These are phyloP conservation scores for Harpagoxenus sublaevis DNA, from an alignment of 2,888 invertebrate genomes.

Conservation along the genomic window DNA sequence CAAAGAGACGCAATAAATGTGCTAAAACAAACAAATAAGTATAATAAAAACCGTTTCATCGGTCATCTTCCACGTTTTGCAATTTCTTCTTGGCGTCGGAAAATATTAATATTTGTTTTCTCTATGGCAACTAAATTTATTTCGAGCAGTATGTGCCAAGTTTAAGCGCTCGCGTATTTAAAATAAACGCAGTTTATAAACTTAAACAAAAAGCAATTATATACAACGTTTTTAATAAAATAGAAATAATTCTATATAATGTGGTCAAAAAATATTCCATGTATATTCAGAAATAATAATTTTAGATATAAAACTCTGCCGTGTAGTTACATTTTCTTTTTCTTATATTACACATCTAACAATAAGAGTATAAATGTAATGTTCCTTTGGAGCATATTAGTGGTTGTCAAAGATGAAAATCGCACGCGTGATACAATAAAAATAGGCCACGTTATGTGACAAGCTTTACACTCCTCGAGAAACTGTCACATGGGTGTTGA, in stretches of 20 bases:
- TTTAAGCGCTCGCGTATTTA: not conserved
- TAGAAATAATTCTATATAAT: not conserved
- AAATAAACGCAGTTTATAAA: conserved; percentile 23
- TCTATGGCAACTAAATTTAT: conserved; percentile 23
- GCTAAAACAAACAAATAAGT: not conserved
- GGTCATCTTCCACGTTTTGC: not conserved
- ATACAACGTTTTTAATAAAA: not conserved
- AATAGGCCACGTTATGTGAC: conserved; percentile 40
- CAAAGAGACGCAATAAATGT: not conserved
- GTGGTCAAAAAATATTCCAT: not conserved
- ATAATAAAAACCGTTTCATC: not conserved
- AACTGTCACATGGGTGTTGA: conserved; percentile 40
- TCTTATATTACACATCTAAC: not conserved
- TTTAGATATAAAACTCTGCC: not conserved
- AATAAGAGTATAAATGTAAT: not conserved
- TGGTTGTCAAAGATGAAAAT: conserved; percentile 33
- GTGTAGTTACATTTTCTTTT: not conserved
- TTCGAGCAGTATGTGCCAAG: conserved; percentile 21
- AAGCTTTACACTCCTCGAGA: conserved; percentile 44
- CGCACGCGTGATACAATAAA: conserved; percentile 13
- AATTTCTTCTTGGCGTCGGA: conserved; percentile 2
- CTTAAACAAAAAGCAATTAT: not conserved
- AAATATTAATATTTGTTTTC: conserved; percentile 19
- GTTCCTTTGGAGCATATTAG: not conserved
- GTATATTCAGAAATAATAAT: not conserved